Evolutionary conservation across 2,797 vertebrate genomes (phyloP).

Genomic region (Typhlichthys subterraneus): DNA sequence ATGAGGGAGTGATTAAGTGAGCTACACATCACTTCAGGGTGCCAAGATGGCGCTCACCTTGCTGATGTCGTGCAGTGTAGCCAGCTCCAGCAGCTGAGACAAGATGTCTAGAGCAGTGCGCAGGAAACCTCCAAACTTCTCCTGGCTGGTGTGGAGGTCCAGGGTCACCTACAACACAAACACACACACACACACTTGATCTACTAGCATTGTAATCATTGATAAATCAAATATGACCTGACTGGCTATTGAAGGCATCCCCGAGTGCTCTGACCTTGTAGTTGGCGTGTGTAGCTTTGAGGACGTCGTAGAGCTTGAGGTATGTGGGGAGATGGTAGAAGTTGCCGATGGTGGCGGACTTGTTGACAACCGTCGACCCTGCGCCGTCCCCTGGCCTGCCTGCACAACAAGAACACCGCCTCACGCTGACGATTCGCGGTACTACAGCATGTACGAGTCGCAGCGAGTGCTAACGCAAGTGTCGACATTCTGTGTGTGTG

Average conservation of each 20-base stretch:
- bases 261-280: conserved; percentile 85
- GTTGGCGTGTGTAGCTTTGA: conserved; percentile 96
- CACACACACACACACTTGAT: background rate
- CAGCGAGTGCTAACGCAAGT: background rate
- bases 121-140: conserved; percentile 94
- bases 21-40: background rate
- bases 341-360: conserved; percentile 89
- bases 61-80: conserved; percentile 93
- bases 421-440: background rate
- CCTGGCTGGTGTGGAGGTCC: conserved; percentile 91
- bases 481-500: background rate
- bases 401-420: conserved; percentile 61
- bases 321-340: conserved; percentile 97
- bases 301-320: conserved; percentile 93
- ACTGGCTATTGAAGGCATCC: no score
- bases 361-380: conserved; percentile 82
- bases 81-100: conserved; percentile 93
- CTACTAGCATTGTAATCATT: no score
- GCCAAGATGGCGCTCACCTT: conserved; percentile 77
- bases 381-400: conserved; percentile 84
- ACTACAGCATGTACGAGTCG: background rate
- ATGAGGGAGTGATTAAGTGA: no score
- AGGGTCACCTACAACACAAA: conserved; percentile 84
- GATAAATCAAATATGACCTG: no score
- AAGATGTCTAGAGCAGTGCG: conserved; percentile 90